These are phyloP conservation scores for Penaeus monodon DNA, from an alignment of 2,888 invertebrate genomes.

Conservation along the genomic window DNA sequence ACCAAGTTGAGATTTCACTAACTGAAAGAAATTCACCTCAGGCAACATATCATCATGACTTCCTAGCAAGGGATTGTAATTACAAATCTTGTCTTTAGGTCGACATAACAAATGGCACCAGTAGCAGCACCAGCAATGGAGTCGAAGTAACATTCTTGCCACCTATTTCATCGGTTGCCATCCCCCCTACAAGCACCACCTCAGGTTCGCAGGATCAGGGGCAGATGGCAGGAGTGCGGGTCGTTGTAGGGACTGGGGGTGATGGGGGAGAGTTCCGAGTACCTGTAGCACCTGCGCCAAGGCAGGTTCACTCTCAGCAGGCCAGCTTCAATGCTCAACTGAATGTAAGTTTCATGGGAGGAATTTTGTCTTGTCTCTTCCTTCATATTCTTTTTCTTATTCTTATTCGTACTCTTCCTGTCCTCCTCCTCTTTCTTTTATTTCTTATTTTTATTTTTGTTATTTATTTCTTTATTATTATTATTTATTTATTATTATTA, in stretches of 20 bases:
- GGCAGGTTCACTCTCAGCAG: conserved; percentile 48
- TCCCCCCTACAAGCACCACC: neutral
- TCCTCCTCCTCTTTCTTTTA: neutral
- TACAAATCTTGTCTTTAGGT: no score
- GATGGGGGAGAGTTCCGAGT: conserved; percentile 52
- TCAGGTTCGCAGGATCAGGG: neutral
- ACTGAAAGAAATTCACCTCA: no score
- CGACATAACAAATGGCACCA: no score
- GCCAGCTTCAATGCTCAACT: conserved; percentile 58
- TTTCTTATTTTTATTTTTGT: neutral
- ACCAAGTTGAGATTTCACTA: no score
- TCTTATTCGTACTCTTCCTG: neutral
- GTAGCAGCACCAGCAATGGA: no score
- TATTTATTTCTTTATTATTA: neutral
- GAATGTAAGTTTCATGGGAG: conserved; percentile 21
- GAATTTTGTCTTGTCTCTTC: neutral
- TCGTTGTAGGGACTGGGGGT: conserved; percentile 25
- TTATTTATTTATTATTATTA: no score
- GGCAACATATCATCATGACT: no score
- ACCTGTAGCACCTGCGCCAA: conserved; percentile 46
- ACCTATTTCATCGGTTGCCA: neutral
- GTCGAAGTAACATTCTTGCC: no score
- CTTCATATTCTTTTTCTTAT: neutral
- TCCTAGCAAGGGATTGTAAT: no score
- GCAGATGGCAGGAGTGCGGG: conserved; percentile 7